Evolutionary conservation across 2,113 vertebrate species (phyloP), one percentile per base, ranked within the genome.

Genomic region (Columba janthina): DNA sequence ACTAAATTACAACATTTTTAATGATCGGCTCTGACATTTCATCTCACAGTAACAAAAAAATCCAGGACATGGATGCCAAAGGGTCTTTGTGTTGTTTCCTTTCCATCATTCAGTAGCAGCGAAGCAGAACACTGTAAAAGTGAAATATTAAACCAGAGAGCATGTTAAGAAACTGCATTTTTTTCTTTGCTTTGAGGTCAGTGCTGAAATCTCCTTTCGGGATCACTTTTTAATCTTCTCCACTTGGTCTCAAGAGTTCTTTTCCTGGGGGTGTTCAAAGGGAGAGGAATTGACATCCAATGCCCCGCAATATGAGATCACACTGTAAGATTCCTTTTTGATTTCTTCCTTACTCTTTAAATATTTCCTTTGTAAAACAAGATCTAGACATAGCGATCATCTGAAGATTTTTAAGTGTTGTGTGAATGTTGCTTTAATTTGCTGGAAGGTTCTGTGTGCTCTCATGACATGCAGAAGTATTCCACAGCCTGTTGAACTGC

Each of bases 101-200:
- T 86, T 76, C 40, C 5, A 6, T 91, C 73, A 54, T 79, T 75
- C 40, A 65, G 44, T 28, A 82, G 54, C 70, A 88, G 31, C 56
- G 54, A 85, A 83, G 85, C 65, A 87, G 73, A 95, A 87, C 89
- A 72, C 20, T 72, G 76, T 80, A 65, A 73, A 93, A 95, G 44
- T 72, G 65, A 84, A 84, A 77, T 73, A 83, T 44, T 79, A 81
- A 74, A 89, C 61, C 69, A 75, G 67, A 62, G 18, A 66, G 11
- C 19, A 38, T 50, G 50, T 56, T 65, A 79, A 82, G 65, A 89
- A 88, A 58, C 19, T 25, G 15, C 8, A 2, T 66, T 83, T 72
- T 56, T 80, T 57, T 34, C 31, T 79, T 71, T 85, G 21, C 70
- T 92, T 91, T 57, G 53, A 53, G 21, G 38, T 65, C 40, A 78